Evolutionary conservation across 2,797 vertebrate genomes (phyloP).

Genomic region (Gymnopithys bicolor): DNA sequence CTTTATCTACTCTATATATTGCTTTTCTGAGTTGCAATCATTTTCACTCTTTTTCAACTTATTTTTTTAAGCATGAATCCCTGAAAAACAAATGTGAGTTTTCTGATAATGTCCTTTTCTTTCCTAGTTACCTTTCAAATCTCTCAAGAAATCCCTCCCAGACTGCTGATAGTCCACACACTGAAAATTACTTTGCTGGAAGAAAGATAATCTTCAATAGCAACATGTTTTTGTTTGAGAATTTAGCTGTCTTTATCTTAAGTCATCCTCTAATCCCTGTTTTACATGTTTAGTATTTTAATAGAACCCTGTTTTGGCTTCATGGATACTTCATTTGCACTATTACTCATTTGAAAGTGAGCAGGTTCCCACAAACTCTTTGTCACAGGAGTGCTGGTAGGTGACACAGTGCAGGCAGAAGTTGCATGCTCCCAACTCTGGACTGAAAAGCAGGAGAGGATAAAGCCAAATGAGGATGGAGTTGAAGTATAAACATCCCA

Average conservation of each 20-base stretch:
- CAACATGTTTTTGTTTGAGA: not conserved
- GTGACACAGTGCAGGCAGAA: fast-evolving
- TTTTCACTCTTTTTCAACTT: not conserved
- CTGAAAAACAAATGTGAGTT: not conserved
- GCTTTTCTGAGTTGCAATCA: not conserved
- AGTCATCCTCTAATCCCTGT: not conserved
- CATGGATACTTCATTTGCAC: fast-evolving
- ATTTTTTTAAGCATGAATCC: not conserved
- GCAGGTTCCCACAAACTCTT: not conserved
- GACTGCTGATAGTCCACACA: fast-evolving
- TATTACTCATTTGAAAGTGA: not conserved
- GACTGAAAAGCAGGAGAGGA: not conserved
- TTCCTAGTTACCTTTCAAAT: not conserved
- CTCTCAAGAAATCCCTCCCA: not conserved
- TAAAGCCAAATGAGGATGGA: not conserved
- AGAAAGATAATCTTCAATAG: not conserved
- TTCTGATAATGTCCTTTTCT: not conserved
- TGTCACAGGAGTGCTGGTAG: not conserved
- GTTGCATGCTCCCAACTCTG: fast-evolving
- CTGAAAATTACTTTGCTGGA: not conserved
- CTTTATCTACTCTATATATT: not conserved
- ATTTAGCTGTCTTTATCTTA: not conserved
- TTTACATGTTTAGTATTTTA: not conserved
- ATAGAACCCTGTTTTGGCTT: not conserved
- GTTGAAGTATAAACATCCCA: not conserved